Evolutionary conservation across 1,140 invertebrate species (phyloP), one percentile per base, ranked within the genome.

Genomic region (Sarcophaga bullata): DNA sequence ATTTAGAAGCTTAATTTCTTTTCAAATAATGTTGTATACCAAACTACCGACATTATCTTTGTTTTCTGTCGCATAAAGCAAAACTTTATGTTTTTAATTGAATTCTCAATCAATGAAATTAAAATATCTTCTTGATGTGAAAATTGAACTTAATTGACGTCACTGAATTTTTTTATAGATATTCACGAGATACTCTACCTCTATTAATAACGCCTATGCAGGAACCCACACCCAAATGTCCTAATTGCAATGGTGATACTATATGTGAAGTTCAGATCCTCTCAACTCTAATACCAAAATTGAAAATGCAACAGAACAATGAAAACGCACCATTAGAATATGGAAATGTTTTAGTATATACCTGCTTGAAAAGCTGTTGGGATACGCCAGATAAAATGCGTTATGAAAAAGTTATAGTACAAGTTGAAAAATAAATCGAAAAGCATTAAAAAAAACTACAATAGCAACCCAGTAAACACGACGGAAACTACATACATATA

Each of bases 301-400:
- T 97, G 10, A 91, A 91, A 82, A 88, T 96, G 17, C 87, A 90
- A 19, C 91, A 90, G 6, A 91, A 86, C 46, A 84, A 82, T 78
- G 92, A 93, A 82, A 86, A 86, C 25, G 86, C 90, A 4, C 91
- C 92, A 11, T 91, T 96, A 49, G 96, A 97, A 90, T 97, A 95
- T 90, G 95, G 96, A 9, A 96, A 95, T 48, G 94, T 96, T 9
- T 89, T 96, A 49, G 90, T 97, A 19, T 97, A 94, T 85, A 95
- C 96, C 3, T 97, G 96, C 87, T 89, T 92, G n/a, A 92, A 93
- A 85, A 96, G 95, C 88, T 97, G 96, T 89, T 97, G 96, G 96
- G 93, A 93, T 73, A 90, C 92, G 6, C 92, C 92, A 10, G 94
- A 95, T 85, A 92, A 90, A 47, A 92, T 93, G 83, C 92, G 94